These are phyloP conservation scores for Columbina picui DNA, from an alignment of 2,113 vertebrate genomes.

Conservation along the genomic window DNA sequence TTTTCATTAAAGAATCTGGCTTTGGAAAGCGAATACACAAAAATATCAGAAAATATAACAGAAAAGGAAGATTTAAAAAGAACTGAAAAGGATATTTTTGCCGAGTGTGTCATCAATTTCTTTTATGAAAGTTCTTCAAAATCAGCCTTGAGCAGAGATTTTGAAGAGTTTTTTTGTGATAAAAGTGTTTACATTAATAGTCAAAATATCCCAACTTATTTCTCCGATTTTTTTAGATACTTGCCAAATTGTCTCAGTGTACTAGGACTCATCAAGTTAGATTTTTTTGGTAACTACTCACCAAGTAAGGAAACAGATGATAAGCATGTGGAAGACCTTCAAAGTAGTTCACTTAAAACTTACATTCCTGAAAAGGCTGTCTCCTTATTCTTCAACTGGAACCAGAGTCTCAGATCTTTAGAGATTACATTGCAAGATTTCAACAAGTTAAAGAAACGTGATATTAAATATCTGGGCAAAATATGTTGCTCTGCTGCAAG, in stretches of 20 bases:
- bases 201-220: slow-evolving; percentile 54
- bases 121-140: slow-evolving; percentile 55
- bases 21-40: slow-evolving; percentile 3
- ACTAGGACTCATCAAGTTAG: slow-evolving; percentile 52
- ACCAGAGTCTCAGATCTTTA: slow-evolving; percentile 52
- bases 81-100: slow-evolving; percentile 25
- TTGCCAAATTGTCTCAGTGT: slow-evolving; percentile 63
- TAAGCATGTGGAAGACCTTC: neutral
- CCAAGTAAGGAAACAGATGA: neutral
- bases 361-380: slow-evolving; percentile 58
- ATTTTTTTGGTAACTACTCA: slow-evolving; percentile 14
- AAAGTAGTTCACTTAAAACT: neutral
- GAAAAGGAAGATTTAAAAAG: neutral
- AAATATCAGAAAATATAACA: neutral
- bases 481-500: slow-evolving; percentile 57
- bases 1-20: neutral
- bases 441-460: slow-evolving; percentile 39
- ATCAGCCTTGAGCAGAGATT: slow-evolving; percentile 44
- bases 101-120: slow-evolving; percentile 58
- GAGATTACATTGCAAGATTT: slow-evolving; percentile 61
- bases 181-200: slow-evolving; percentile 62
- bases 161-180: slow-evolving; percentile 53
- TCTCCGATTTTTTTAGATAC: slow-evolving; percentile 65
- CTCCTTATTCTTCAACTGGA: slow-evolving; percentile 67
- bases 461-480: slow-evolving; percentile 65